These are phyloP conservation scores for Tenrec ecaudatus DNA, from an alignment of 2,113 vertebrate genomes.

Conservation along the genomic window DNA sequence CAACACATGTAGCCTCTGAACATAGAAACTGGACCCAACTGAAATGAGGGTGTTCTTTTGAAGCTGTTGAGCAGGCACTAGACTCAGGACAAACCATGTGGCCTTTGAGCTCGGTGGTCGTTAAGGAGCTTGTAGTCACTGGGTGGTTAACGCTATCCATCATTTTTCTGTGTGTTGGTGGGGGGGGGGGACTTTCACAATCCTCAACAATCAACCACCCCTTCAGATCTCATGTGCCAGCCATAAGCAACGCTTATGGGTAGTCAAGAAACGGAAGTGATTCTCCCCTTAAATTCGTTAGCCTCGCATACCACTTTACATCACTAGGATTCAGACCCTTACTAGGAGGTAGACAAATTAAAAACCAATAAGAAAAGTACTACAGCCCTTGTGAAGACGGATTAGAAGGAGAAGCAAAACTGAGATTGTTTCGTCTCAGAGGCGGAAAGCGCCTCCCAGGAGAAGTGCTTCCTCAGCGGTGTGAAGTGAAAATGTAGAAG, in stretches of 20 bases:
- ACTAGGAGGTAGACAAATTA: neutral
- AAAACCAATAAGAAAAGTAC: conserved; percentile 9
- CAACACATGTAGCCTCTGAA: neutral
- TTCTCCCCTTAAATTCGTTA: neutral
- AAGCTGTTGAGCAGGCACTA: neutral
- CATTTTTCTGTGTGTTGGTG: neutral
- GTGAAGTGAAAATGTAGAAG: neutral
- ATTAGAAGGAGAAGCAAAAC: neutral
- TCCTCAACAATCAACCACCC: neutral
- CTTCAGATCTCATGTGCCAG: neutral
- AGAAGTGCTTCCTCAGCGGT: neutral
- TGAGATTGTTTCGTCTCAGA: neutral
- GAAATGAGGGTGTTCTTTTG: neutral
- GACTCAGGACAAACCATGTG: neutral
- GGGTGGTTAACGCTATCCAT: neutral
- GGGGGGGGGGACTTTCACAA: neutral
- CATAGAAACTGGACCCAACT: neutral
- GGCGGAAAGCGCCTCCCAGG: neutral
- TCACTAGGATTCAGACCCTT: neutral
- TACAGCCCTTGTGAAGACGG: neutral
- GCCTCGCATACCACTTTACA: neutral
- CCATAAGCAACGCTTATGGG: neutral
- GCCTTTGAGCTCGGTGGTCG: neutral
- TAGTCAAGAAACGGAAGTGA: neutral
- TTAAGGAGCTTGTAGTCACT: neutral